Conservation (phyloP, 1,140 invertebrate genomes). For the Chironomus striatipennis region DNA sequence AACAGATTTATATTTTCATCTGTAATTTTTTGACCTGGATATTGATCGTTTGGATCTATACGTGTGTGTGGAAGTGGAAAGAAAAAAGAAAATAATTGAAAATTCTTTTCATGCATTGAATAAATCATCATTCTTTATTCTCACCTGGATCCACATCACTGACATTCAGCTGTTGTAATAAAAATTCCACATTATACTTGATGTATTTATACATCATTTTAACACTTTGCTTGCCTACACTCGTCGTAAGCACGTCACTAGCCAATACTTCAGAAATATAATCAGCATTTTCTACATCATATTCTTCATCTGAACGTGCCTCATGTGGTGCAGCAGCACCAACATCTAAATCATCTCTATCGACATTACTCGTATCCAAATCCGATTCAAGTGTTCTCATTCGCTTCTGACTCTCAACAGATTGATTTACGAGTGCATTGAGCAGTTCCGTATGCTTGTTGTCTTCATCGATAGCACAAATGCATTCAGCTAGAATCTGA, state of each 20-base stretch:
- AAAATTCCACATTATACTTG: constrained; percentile 54
- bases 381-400: background rate
- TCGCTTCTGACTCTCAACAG: constrained; percentile 40
- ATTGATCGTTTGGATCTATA: constrained; percentile 37
- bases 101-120: background rate
- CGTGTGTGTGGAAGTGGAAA: constrained; percentile 32
- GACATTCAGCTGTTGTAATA: constrained; percentile 50
- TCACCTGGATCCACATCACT: constrained; percentile 36
- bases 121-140: constrained; percentile 31
- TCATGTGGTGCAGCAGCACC: constrained; percentile 28
- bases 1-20: constrained; percentile 48
- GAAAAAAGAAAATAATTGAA: constrained; percentile 17
- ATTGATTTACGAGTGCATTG: constrained; percentile 47
- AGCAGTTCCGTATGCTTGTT: constrained; percentile 64
- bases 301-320: constrained; percentile 32
- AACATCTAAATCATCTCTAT: constrained; percentile 35
- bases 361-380: constrained; percentile 33
- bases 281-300: constrained; percentile 41
- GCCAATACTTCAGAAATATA: constrained; percentile 46
- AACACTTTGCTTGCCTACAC: constrained; percentile 45
- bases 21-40: constrained; percentile 40
- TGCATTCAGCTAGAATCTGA: constrained; percentile 57
- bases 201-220: constrained; percentile 60
- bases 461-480: constrained; percentile 68
- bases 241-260: constrained; percentile 44